Conservation (phyloP, 2,113 vertebrate species). For the Leucopsar rothschildi region DNA sequence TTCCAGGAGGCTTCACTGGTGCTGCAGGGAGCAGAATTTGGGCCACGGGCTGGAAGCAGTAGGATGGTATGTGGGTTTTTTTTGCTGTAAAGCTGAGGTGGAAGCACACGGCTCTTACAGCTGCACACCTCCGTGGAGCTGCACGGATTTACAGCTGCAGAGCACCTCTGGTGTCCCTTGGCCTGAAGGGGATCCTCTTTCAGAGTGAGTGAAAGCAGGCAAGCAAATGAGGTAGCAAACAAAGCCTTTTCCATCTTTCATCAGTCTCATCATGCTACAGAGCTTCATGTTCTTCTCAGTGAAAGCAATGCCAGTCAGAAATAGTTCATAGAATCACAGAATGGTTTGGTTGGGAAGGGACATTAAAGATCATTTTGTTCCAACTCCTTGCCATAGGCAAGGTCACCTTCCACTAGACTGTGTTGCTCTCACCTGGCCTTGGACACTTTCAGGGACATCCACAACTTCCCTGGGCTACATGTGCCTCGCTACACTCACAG, state of each 20-base stretch:
- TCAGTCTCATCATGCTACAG: background rate
- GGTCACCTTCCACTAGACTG: background rate
- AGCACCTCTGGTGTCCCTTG: background rate
- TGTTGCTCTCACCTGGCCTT: background rate
- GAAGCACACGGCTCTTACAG: background rate
- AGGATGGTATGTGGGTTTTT: background rate
- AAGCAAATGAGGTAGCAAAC: background rate
- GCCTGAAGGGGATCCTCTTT: background rate
- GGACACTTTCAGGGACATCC: background rate
- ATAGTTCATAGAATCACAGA: background rate
- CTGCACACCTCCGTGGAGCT: accelerated
- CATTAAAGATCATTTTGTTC: background rate
- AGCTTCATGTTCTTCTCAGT: background rate
- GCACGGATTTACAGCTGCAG: accelerated
- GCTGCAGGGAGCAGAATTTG: background rate
- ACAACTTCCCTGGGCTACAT: background rate
- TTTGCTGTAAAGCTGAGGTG: background rate
- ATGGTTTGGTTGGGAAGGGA: background rate
- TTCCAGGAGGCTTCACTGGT: background rate
- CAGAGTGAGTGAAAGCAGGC: background rate
- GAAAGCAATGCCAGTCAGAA: background rate
- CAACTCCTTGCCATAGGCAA: background rate
- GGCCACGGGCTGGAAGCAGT: background rate
- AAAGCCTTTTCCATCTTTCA: background rate
- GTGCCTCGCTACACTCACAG: background rate